phyloP scores from a whole-genome alignment of 2,888 invertebrate species.

The Eristalis pertinax region DNA sequence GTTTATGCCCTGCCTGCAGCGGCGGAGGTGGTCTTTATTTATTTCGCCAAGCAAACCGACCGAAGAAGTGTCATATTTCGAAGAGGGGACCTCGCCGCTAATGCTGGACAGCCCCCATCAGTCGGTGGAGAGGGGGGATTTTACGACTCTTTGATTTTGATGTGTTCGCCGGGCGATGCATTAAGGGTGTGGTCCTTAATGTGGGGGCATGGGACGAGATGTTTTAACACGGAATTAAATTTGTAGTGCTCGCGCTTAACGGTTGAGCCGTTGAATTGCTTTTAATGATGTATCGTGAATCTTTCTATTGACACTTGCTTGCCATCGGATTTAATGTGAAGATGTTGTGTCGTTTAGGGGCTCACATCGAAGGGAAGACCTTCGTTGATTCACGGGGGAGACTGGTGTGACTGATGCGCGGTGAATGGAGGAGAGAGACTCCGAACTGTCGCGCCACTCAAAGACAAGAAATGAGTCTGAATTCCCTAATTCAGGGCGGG shows the following conservation, averaged over 20 bases:
- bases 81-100: background rate
- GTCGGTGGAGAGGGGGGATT: background rate
- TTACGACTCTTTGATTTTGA: background rate
- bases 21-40: background rate
- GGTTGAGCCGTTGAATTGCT: background rate
- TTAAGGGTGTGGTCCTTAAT: background rate
- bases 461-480: no score
- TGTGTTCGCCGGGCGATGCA: background rate
- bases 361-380: no score
- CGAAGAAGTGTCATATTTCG: background rate
- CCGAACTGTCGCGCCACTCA: no score
- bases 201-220: background rate
- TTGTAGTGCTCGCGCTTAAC: background rate
- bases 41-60: background rate
- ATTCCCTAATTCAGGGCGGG: no score
- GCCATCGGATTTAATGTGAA: no score
- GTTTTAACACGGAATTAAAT: background rate
- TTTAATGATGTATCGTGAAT: no score
- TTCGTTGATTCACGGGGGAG: no score
- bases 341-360: no score
- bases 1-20: conserved; percentile 13
- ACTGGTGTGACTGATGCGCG: no score
- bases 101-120: background rate
- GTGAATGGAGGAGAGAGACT: no score
- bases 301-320: no score